phyloP scores from a whole-genome alignment of 2,888 invertebrate species.

The Nephrotoma flavescens region DNA sequence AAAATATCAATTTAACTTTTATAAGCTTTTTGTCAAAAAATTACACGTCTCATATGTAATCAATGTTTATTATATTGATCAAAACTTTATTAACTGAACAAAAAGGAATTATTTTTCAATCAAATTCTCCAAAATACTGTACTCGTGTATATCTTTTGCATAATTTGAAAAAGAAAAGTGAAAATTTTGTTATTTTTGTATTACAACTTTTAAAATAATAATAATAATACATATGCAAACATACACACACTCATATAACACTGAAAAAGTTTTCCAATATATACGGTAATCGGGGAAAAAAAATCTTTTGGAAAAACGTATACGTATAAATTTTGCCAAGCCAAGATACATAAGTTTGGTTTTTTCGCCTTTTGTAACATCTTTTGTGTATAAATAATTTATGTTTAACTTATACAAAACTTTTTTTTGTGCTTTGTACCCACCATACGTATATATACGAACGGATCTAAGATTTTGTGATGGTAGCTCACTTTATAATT shows the following conservation, averaged over 20 bases:
- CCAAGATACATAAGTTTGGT: not conserved
- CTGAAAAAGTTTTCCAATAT: not conserved
- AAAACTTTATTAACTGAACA: not conserved
- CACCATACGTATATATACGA: not conserved
- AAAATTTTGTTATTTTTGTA: not conserved
- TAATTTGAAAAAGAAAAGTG: not conserved
- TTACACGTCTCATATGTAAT: not conserved
- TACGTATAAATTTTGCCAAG: not conserved
- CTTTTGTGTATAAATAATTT: not conserved
- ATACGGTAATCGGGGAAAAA: not conserved
- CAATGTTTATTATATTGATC: not conserved
- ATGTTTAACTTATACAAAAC: not conserved
- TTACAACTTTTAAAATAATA: not conserved
- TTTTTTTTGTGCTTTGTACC: not conserved
- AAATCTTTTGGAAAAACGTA: not conserved
- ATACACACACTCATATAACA: not conserved
- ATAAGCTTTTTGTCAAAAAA: not conserved
- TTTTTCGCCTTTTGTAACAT: not conserved
- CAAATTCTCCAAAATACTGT: not conserved
- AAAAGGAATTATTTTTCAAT: not conserved
- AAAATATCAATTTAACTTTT: not conserved
- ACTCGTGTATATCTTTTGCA: not conserved
- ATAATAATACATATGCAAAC: not conserved
- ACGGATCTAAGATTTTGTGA: not conserved
- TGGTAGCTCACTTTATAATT: not conserved